phyloP scores from a whole-genome alignment of 2,797 vertebrate genomes.

The Acanthurus leucopareius region DNA sequence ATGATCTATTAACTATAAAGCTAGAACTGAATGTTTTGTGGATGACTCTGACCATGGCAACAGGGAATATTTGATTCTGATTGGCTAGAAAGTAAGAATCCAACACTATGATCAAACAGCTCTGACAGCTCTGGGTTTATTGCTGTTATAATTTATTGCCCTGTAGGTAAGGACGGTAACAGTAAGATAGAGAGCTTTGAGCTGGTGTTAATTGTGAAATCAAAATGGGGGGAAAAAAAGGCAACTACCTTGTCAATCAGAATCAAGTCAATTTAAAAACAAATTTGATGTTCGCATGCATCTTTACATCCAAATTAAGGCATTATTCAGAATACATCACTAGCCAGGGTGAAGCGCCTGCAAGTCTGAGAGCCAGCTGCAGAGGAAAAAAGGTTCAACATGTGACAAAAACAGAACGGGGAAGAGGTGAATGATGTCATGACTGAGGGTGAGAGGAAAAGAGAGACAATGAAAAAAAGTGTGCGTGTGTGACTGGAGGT shows the following conservation, averaged over 20 bases:
- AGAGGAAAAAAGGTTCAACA: neutral
- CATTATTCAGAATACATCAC: too few species aligned
- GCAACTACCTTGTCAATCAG: neutral
- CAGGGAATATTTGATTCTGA: neutral
- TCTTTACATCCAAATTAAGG: neutral
- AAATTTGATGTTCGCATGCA: neutral
- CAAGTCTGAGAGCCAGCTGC: too few species aligned
- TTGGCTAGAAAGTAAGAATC: neutral
- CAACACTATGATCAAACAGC: neutral
- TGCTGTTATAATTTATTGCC: neutral
- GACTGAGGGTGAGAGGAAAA: neutral
- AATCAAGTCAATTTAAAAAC: neutral
- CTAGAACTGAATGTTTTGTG: neutral
- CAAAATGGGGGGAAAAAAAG: neutral
- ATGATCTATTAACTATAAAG: neutral
- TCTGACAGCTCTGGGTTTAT: too few species aligned
- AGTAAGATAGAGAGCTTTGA: neutral
- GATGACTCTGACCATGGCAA: neutral
- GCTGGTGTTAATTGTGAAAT: neutral
- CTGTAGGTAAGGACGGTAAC: neutral
- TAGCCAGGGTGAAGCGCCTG: too few species aligned
- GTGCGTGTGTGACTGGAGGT: too few species aligned
- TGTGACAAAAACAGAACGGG: neutral
- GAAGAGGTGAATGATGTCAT: neutral
- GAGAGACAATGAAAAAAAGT: too few species aligned